phyloP scores from a whole-genome alignment of 2,113 vertebrate genomes.

The Otus sunia region DNA sequence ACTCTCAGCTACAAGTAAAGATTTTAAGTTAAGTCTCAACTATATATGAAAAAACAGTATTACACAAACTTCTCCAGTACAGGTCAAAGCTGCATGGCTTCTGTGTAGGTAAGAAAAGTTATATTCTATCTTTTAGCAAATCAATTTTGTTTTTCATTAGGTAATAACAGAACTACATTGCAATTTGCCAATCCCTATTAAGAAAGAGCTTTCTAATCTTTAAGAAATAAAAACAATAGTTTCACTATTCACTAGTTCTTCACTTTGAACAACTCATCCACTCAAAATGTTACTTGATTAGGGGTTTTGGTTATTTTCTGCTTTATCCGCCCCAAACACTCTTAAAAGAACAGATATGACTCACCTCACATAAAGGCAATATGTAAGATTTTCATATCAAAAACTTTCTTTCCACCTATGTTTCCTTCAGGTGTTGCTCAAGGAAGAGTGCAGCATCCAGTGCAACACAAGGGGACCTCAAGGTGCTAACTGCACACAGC shows the following conservation, averaged over 20 bases:
- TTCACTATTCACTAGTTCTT: not conserved
- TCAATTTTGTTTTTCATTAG: not conserved
- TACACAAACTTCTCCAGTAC: not conserved
- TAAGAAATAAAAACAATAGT: not conserved
- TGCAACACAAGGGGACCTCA: not conserved
- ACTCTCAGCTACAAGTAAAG: not conserved
- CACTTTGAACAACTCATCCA: not conserved
- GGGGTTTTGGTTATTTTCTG: not conserved
- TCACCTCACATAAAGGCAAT: not conserved
- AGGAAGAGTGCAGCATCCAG: not conserved
- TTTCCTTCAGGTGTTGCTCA: not conserved
- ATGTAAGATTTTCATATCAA: not conserved
- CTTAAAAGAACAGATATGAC: not conserved
- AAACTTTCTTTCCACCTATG: not conserved
- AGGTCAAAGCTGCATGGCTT: not conserved
- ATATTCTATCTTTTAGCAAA: not conserved
- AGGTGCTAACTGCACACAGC: not conserved
- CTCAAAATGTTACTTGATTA: not conserved
- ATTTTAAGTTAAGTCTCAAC: not conserved
- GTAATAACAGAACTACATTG: not conserved
- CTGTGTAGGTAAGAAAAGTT: not conserved
- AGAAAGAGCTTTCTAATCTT: not conserved
- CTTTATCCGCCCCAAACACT: not conserved
- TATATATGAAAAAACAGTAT: not conserved
- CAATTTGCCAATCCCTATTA: not conserved